Percentiles rank a stretch among this genome's conserved stretches.
Evolutionary conservation across 1,140 invertebrate genomes (phyloP).

Genomic region (Trypoxylus dichotomus): DNA sequence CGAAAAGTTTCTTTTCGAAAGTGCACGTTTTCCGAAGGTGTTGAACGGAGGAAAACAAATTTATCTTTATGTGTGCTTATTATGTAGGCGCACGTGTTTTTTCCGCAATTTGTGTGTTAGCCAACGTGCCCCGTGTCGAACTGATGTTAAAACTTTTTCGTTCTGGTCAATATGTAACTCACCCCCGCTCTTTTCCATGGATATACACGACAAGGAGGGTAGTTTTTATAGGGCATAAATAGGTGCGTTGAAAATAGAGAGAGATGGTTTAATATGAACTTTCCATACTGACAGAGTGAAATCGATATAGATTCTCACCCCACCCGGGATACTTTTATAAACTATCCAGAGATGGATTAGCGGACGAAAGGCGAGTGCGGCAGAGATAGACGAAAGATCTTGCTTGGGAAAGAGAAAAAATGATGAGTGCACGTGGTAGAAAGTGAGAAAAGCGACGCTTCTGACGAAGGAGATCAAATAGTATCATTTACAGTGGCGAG

Average conservation of each 20-base stretch:
- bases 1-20: constrained; percentile 12
- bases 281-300: constrained; percentile 36
- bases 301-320: constrained; percentile 35
- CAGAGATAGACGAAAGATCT: constrained; percentile 45
- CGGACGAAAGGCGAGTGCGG: constrained; percentile 33
- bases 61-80: neutral
- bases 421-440: constrained; percentile 43
- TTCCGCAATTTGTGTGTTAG: constrained; percentile 16
- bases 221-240: constrained; percentile 53
- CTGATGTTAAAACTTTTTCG: constrained; percentile 45
- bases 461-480: constrained; percentile 44
- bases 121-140: constrained; percentile 33
- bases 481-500: constrained; percentile 38
- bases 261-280: constrained; percentile 44
- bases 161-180: constrained; percentile 45
- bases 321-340: constrained; percentile 45
- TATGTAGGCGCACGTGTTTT: constrained; percentile 1
- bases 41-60: neutral
- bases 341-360: constrained; percentile 38
- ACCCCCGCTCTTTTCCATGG: constrained; percentile 41
- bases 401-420: constrained; percentile 49
- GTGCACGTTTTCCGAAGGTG: neutral
- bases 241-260: constrained; percentile 45
- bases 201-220: constrained; percentile 49
- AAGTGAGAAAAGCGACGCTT: constrained; percentile 44